Evolutionary conservation across 2,797 vertebrate species (phyloP).

Genomic region (Channallabes apus): DNA sequence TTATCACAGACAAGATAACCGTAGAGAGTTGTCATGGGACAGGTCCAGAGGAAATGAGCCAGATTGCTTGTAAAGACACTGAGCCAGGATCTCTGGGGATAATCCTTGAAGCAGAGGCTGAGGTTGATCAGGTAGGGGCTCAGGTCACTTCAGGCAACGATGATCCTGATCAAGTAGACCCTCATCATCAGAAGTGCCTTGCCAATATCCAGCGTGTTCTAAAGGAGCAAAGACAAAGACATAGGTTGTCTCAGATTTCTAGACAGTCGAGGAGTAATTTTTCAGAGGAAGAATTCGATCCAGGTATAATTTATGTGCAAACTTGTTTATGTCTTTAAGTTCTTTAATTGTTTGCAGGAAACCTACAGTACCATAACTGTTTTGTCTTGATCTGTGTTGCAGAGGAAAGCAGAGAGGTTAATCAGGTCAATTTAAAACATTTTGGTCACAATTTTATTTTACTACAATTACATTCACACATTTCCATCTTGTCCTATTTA

Average conservation of each 20-base stretch:
- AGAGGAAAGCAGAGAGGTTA: constrained; percentile 85
- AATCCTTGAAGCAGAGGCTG: constrained; percentile 48
- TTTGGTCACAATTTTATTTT: constrained; percentile 30
- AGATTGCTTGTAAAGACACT: constrained; percentile 45
- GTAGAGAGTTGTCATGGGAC: neutral
- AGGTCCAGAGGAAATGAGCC: neutral
- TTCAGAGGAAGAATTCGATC: constrained; percentile 78
- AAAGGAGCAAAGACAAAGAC: constrained; percentile 84
- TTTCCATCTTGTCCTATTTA: constrained; percentile 12
- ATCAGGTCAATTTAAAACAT: constrained; percentile 80
- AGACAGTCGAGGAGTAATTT: constrained; percentile 78
- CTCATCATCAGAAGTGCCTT: constrained; percentile 78
- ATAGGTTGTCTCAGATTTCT: constrained; percentile 81
- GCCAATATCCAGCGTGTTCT: constrained; percentile 93
- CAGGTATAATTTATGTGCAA: constrained; percentile 66
- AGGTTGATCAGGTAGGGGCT: constrained; percentile 32
- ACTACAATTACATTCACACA: neutral
- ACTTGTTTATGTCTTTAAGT: neutral
- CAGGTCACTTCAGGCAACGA: constrained; percentile 30
- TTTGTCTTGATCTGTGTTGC: constrained; percentile 65
- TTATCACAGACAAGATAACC: constrained; percentile 38
- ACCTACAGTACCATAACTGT: constrained; percentile 31
- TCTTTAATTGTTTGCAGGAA: neutral
- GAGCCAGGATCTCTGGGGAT: constrained; percentile 63
- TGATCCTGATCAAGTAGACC: constrained; percentile 51